Evolutionary conservation across 92 coral and sea anemone genomes (phyloP).

Genomic region (Muricea muricata): DNA sequence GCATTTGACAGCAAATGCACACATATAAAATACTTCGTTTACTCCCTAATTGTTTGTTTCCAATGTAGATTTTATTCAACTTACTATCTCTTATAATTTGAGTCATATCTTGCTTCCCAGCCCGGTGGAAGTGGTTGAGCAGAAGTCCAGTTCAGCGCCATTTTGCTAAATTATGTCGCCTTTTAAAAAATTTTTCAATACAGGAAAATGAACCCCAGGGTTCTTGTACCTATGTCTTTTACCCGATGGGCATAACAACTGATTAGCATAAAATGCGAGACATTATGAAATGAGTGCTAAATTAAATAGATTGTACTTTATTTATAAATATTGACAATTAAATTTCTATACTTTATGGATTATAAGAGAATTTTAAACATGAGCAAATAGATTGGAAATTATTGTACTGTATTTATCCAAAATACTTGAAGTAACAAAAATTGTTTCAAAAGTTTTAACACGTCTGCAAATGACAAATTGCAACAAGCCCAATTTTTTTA

Average conservation of each 20-base stretch:
- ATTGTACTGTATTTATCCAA: too few relatives aligned
- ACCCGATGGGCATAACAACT: neutral
- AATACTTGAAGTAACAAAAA: too few relatives aligned
- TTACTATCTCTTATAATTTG: conserved; percentile 13
- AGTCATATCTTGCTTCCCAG: conserved; percentile 38
- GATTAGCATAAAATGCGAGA: neutral
- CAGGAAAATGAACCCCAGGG: neutral
- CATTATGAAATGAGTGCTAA: too few relatives aligned
- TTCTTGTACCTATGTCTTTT: neutral
- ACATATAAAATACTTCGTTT: too few relatives aligned
- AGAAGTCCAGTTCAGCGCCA: neutral
- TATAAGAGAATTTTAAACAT: too few relatives aligned
- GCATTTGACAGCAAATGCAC: too few relatives aligned
- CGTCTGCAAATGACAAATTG: too few relatives aligned
- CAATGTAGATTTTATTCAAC: neutral
- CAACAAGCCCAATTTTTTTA: too few relatives aligned
- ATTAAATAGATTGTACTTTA: neutral
- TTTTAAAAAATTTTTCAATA: neutral
- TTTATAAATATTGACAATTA: neutral
- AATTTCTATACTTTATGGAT: too few relatives aligned
- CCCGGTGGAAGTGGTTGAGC: conserved; percentile 21
- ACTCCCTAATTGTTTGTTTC: too few relatives aligned
- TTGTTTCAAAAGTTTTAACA: too few relatives aligned
- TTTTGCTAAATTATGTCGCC: neutral
- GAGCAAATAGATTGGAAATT: too few relatives aligned